Base-by-base conservation (phyloP, 92 coral and sea anemone genomes). In the Hydrozoanthus gracilis region DNA sequence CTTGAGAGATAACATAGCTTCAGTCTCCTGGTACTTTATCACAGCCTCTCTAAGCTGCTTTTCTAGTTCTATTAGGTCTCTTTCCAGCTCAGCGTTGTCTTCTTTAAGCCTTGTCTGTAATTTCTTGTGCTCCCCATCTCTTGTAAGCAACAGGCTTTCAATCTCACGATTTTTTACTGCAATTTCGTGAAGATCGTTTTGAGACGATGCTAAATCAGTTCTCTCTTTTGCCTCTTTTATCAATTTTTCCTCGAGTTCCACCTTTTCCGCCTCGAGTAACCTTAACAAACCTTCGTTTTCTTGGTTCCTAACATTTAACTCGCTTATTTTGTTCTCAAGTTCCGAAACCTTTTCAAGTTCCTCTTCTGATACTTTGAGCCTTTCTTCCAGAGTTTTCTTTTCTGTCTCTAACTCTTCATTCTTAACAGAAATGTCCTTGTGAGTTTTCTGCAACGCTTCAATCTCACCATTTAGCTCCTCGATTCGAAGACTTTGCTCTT, bases 51-150 rank as follows among this genome's bases (percentile, higher is more conserved):
- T 90, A 20, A 92, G 76, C 84, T 94, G 95, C 44, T 82, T 82
- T 79, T 92, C 94, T 45, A 94, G 83, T 44, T 92, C 98, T 44
- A 88, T 88, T 54, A 92, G 27, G 55, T 94, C 98, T 67, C 72
- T 92, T 71, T 91, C 98, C 48, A 94, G 85, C 79, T 94, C 98
- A 46, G 78, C 65, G 54, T 92, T 94, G 72, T 93, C 93, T 44
- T 94, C 95, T 50, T 64, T 64, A 10, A 94, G 93, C 65, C 87
- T 86, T 50, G 71, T 52, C 49, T 93, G 95, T 82, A 94, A 77
- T 74, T 94, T 93, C 20, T 90, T 88, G 85, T 94, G 93, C 67
- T 94, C 98, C 35, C 88, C 52, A 75, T 94, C 98, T 13, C 98
- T 93, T 17, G 84, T 91, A 65, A 92, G 95, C 51, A 94, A 71